A percentile compares a stretch with the other conserved stretches of the same genome.
phyloP scores from a whole-genome alignment of 2,113 vertebrate genomes.

The Furnarius figulus region DNA sequence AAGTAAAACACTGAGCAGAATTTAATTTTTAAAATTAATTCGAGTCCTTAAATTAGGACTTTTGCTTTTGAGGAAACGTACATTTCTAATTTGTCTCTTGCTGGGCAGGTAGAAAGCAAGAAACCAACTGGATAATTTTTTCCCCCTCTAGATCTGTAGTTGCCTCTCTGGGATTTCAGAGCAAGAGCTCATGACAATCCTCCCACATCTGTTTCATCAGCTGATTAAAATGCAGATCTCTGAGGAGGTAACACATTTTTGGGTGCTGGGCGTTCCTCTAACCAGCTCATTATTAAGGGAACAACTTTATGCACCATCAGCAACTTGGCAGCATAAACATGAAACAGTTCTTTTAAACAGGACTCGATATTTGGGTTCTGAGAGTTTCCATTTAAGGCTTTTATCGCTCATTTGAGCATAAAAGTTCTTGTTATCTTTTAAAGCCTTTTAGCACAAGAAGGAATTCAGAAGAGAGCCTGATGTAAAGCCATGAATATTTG shows the following conservation, averaged over 20 bases:
- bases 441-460: background rate
- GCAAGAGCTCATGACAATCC: slow-evolving; percentile 1
- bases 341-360: slow-evolving; percentile 5
- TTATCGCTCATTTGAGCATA: background rate
- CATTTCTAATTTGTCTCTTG: background rate
- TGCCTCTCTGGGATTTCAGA: slow-evolving; percentile 6
- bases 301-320: slow-evolving; percentile 59
- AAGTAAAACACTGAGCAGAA: background rate
- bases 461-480: background rate
- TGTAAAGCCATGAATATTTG: background rate
- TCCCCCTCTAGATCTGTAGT: background rate
- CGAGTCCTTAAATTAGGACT: background rate
- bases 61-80: background rate
- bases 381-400: background rate
- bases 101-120: background rate
- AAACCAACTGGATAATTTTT: background rate
- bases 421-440: background rate
- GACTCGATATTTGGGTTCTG: background rate
- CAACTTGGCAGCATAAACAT: slow-evolving; percentile 34
- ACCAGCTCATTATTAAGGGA: slow-evolving; percentile 44
- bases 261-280: slow-evolving; percentile 35
- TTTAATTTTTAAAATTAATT: background rate
- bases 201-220: slow-evolving; percentile 66
- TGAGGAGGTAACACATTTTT: slow-evolving; percentile 33
- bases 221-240: slow-evolving; percentile 55